Evolutionary conservation across 2,113 vertebrate species (phyloP), one percentile per base, ranked within the genome.

Genomic region (Mesembrinibis cayennensis): DNA sequence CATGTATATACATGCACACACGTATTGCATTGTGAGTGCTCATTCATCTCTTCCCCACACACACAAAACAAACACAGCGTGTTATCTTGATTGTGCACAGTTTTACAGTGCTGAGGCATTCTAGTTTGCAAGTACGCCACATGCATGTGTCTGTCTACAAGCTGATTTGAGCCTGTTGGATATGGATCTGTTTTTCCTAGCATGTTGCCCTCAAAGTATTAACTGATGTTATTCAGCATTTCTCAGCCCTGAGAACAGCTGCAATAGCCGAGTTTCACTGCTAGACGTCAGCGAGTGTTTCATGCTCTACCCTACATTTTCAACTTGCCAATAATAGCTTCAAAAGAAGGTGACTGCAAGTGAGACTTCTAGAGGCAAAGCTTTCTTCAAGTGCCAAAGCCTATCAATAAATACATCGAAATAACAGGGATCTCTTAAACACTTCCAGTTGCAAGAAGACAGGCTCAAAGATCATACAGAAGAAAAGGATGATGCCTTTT

Each of bases 31-130:
- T 27, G 38, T 66, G 45, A 49, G 67, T 66, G 73, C 47, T 80
- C 47, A 11, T 27, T 50, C 61, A 18, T 18, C 32, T 50, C 42
- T 56, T 15, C 26, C 27, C 17, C 0, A 1, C 45, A 27, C 0
- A 4, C 32, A 21, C n/a, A 61, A 53, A 56, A 45, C 16, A 53
- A 87, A 67, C 10, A 11, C 21, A 49, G 42, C 4, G 2, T 2
- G 1, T 69, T 77, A n/a, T 53, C 73, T 49, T 6, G 14, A n/a
- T 32, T 16, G 3, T 2, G 16, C 11, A 7, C 27, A 16, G 29
- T 10, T 32, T 40, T 18, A 29, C 23, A 23, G 32, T 2, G 22
- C 40, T 0, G 2, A 23, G 40, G 47, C 18, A 11, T 32, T 53
- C 40, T 14, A 17, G 13, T 47, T 32, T 36, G 82, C 53, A 50